A percentile compares a stretch with the other conserved stretches of the same genome.
phyloP scores from a whole-genome alignment of 2,113 vertebrate species.

The Todiramphus chloris region DNA sequence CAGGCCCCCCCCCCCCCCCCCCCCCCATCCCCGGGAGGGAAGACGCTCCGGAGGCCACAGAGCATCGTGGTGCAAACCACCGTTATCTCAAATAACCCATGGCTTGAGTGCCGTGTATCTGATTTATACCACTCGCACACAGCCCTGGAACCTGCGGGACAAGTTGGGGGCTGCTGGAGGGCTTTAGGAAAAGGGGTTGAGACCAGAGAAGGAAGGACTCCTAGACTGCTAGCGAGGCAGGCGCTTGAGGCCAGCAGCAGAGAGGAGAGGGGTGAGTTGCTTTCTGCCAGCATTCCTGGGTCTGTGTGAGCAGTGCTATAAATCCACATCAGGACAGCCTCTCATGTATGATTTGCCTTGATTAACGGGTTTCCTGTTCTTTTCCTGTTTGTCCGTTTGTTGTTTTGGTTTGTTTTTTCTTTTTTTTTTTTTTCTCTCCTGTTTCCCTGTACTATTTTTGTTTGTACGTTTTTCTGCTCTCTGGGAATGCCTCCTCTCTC shows the following conservation, averaged over 20 bases:
- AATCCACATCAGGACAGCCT: constrained; percentile 75
- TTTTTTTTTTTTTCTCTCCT: constrained; percentile 70
- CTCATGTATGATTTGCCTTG: constrained; percentile 77
- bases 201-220: background rate
- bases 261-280: constrained; percentile 30
- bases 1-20: background rate
- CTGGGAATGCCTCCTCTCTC: constrained; percentile 79
- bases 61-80: background rate
- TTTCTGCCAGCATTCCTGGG: constrained; percentile 66
- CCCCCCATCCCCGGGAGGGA: constrained; percentile 7
- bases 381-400: constrained; percentile 80
- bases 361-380: constrained; percentile 86
- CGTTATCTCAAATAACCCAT: constrained; percentile 49
- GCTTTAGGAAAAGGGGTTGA: background rate
- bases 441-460: constrained; percentile 72
- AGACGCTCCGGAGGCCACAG: constrained; percentile 10
- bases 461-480: constrained; percentile 76
- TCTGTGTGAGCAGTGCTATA: constrained; percentile 82
- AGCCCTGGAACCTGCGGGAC: constrained; percentile 75
- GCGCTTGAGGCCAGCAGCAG: constrained; percentile 13
- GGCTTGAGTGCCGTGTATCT: constrained; percentile 75
- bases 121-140: constrained; percentile 81
- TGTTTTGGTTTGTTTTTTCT: constrained; percentile 33
- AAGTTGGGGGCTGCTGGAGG: constrained; percentile 32
- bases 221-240: constrained; percentile 18